Percentiles rank a stretch among this genome's conserved stretches.
Evolutionary conservation across 2,797 vertebrate genomes (phyloP).

Genomic region (Etheostoma nigrum): DNA sequence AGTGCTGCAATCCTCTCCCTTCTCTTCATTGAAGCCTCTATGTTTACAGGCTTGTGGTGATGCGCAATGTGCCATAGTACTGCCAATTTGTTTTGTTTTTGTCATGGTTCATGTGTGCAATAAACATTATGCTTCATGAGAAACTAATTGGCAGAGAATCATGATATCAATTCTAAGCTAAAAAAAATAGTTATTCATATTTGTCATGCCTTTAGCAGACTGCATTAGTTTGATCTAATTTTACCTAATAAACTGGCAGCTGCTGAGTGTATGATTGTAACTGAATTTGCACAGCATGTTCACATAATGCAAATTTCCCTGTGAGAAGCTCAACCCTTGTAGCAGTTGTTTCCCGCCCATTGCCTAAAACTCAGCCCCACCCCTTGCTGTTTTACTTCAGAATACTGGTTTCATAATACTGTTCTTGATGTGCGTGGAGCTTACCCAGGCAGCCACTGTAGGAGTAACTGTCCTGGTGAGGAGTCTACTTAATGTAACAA

Average conservation of each 20-base stretch:
- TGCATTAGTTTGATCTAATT: neutral
- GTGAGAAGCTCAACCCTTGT: slow-evolving; percentile 47
- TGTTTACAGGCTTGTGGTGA: too few relatives aligned
- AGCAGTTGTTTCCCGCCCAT: slow-evolving; percentile 73
- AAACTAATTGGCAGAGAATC: too few relatives aligned
- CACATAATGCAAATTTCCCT: slow-evolving; percentile 37
- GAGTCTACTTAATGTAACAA: slow-evolving; percentile 35
- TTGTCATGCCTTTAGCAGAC: neutral
- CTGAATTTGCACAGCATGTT: slow-evolving; percentile 38
- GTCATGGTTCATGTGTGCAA: too few relatives aligned
- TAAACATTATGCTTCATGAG: too few relatives aligned
- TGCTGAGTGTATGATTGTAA: neutral
- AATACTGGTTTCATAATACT: slow-evolving; percentile 67
- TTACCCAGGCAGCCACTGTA: slow-evolving; percentile 39
- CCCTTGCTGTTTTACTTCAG: slow-evolving; percentile 56
- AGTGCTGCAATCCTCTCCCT: too few relatives aligned
- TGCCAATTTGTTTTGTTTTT: too few relatives aligned
- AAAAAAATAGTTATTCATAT: too few relatives aligned
- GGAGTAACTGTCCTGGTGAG: slow-evolving; percentile 49
- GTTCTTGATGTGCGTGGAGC: slow-evolving; percentile 40
- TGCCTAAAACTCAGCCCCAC: slow-evolving; percentile 67
- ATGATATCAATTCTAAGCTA: too few relatives aligned
- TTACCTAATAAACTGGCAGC: neutral
- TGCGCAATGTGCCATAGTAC: too few relatives aligned
- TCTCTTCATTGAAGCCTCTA: too few relatives aligned